These are phyloP conservation scores for Eulemur rufifrons DNA, from an alignment of 2,113 vertebrate species.

Conservation along the genomic window DNA sequence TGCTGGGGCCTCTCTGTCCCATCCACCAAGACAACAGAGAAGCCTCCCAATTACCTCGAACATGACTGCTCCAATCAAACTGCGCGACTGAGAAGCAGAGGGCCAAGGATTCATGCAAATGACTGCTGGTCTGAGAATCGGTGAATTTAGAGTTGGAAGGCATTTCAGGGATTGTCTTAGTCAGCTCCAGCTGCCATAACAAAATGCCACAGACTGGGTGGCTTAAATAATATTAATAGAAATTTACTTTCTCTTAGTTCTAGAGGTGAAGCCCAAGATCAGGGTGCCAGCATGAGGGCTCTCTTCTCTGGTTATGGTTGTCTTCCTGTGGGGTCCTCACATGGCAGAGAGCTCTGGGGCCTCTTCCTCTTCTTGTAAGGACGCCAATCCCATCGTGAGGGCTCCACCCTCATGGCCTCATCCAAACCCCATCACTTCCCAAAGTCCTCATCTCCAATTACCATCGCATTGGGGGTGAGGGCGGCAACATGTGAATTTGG, in stretches of 20 bases:
- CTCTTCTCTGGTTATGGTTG: too few relatives aligned
- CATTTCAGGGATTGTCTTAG: neutral
- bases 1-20: neutral
- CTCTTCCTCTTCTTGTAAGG: neutral
- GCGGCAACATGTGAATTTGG: neutral
- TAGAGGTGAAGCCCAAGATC: neutral
- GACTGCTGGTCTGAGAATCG: neutral
- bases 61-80: neutral
- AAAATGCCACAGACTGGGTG: neutral
- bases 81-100: neutral
- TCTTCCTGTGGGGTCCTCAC: neutral
- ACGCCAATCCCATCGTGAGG: neutral
- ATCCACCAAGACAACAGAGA: rapidly evolving
- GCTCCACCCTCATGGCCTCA: neutral
- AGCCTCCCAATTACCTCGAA: rapidly evolving
- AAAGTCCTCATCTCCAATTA: too few relatives aligned
- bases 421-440: neutral
- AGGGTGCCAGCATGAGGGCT: neutral
- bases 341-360: rapidly evolving
- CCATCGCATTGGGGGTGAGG: too few relatives aligned
- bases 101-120: rapidly evolving
- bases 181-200: neutral
- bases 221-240: neutral
- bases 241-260: neutral
- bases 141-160: neutral